Evolutionary conservation across 2,888 invertebrate genomes (phyloP).

Genomic region (Tridacna gigas): DNA sequence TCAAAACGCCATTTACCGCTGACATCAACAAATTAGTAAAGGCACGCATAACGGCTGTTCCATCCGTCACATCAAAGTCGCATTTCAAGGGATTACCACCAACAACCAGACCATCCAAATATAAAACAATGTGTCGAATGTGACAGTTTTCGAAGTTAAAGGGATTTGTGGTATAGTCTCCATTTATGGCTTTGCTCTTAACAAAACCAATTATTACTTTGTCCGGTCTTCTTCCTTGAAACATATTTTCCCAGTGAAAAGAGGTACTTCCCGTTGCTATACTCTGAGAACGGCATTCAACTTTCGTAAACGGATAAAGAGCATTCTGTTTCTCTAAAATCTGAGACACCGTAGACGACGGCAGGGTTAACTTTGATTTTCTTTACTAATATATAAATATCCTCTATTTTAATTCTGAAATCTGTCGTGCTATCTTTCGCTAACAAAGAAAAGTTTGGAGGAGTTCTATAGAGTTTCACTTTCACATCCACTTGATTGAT

Average conservation of each 20-base stretch:
- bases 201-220: slow-evolving; percentile 41
- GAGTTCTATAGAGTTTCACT: slow-evolving; percentile 46
- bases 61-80: slow-evolving; percentile 29
- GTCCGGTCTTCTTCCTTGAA: slow-evolving; percentile 44
- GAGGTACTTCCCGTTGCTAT: slow-evolving; percentile 42
- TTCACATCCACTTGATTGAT: slow-evolving; percentile 30
- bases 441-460: slow-evolving; percentile 39
- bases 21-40: slow-evolving; percentile 42
- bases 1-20: slow-evolving; percentile 24
- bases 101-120: slow-evolving; percentile 46
- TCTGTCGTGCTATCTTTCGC: slow-evolving; percentile 19
- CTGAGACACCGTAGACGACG: slow-evolving; percentile 30
- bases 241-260: slow-evolving; percentile 53
- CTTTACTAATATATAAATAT: slow-evolving; percentile 29
- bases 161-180: slow-evolving; percentile 47
- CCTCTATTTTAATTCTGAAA: slow-evolving; percentile 30
- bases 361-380: slow-evolving; percentile 42
- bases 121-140: slow-evolving; percentile 51
- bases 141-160: slow-evolving; percentile 55
- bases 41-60: slow-evolving; percentile 29
- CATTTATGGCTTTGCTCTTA: slow-evolving; percentile 40
- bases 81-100: slow-evolving; percentile 47
- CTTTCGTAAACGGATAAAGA: slow-evolving; percentile 34
- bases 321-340: slow-evolving; percentile 37
- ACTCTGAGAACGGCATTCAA: slow-evolving; percentile 30